A percentile compares a stretch with the other conserved stretches of the same genome.
Evolutionary conservation across 2,113 vertebrate genomes (phyloP).

Genomic region (Ochotona curzoniae): DNA sequence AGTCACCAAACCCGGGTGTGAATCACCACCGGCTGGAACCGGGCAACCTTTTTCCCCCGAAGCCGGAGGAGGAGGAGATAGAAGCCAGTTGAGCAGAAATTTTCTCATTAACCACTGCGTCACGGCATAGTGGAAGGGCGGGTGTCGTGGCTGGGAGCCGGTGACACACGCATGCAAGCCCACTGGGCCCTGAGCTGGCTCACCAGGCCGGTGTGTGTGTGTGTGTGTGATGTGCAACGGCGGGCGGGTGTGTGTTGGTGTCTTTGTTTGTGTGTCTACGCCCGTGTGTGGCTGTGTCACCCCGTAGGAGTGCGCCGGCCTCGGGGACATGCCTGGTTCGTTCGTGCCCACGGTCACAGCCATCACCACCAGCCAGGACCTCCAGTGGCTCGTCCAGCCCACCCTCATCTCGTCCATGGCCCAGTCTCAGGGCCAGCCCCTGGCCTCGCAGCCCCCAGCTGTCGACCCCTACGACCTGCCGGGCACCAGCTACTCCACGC

Average conservation of each 20-base stretch:
- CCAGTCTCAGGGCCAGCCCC: slow-evolving; percentile 89
- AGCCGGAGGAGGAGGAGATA: slow-evolving; percentile 77
- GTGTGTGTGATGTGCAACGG: slow-evolving; percentile 66
- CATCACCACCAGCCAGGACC: slow-evolving; percentile 97
- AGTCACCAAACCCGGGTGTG: slow-evolving; percentile 81
- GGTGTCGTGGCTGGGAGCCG: slow-evolving; percentile 82
- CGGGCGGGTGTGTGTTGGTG: slow-evolving; percentile 69
- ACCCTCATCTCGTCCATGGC: slow-evolving; percentile 97
- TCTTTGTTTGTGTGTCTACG: slow-evolving; percentile 73
- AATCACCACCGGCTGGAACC: slow-evolving; percentile 82
- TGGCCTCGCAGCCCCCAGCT: slow-evolving; percentile 82
- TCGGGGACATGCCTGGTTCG: slow-evolving; percentile 95
- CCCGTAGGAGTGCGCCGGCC: slow-evolving; percentile 88
- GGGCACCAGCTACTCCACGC: slow-evolving; percentile 91
- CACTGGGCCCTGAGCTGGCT: slow-evolving; percentile 80
- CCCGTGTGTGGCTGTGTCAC: slow-evolving; percentile 76
- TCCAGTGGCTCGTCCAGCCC: slow-evolving; percentile 98
- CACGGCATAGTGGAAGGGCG: slow-evolving; percentile 83
- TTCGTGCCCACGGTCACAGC: slow-evolving; percentile 98
- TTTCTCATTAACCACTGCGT: slow-evolving; percentile 84
- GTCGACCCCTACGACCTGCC: slow-evolving; percentile 95
- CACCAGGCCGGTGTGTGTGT: slow-evolving; percentile 78
- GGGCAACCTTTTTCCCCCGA: slow-evolving; percentile 77
- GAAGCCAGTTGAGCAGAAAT: slow-evolving; percentile 82
- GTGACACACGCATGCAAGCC: slow-evolving; percentile 82